These are phyloP conservation scores for Canis aureus DNA, from an alignment of 2,113 vertebrate genomes.

Conservation along the genomic window DNA sequence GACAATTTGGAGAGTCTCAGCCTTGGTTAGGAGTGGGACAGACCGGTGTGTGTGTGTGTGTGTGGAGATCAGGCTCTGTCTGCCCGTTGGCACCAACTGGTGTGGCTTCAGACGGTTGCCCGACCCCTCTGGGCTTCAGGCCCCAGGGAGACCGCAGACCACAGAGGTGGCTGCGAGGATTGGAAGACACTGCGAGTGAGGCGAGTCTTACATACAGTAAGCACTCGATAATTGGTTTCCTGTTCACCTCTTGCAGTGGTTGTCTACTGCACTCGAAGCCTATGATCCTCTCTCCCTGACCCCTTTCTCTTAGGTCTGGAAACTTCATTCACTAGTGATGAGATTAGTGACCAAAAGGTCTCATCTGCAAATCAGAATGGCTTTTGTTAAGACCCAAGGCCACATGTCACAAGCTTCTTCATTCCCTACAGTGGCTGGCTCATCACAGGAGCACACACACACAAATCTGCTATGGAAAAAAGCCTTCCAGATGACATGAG, in stretches of 20 bases:
- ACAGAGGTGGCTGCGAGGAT: background rate
- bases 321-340: background rate
- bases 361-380: background rate
- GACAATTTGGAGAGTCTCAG: background rate
- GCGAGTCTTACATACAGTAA: background rate
- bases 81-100: background rate
- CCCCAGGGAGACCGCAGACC: too few species aligned
- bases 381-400: background rate
- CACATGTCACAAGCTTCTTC: background rate
- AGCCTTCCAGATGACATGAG: background rate
- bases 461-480: background rate
- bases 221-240: fast-evolving
- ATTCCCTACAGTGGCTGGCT: background rate
- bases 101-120: background rate
- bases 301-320: background rate
- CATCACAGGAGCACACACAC: background rate
- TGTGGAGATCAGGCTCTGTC: background rate
- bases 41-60: background rate
- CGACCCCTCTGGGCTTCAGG: background rate
- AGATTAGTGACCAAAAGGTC: background rate
- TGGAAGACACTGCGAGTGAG: fast-evolving
- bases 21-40: background rate
- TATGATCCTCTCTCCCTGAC: background rate
- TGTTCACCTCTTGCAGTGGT: background rate
- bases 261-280: background rate